Base-by-base conservation (phyloP, 1,140 invertebrate genomes). In the Goniozus legneri region DNA sequence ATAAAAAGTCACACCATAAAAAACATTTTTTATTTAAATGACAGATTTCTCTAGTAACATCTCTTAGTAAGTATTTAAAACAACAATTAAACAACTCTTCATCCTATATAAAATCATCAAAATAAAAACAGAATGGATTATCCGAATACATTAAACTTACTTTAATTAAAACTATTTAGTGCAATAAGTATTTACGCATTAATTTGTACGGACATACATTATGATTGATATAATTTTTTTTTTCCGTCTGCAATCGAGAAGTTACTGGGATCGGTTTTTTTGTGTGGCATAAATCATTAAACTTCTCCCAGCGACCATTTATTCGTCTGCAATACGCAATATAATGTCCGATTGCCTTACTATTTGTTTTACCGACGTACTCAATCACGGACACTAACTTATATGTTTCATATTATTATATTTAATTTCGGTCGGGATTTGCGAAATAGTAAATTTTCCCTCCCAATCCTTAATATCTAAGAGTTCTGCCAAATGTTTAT, bases 231-330 rank as follows among this genome's bases (percentile, higher is more conserved):
- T 19, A 18, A 38, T 39, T 32, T 31, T 39, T 20, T n/a, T 47
- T 38, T 19, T 47, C 13, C 12, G 39, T 10, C 13, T 38, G 16
- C 3, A 12, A 18, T 37, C 44, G 0, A 20, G 44, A 18, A 8
- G 36, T 39, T 18, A 36, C 35, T 6, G 32, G n/a, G 3, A 47
- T 38, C 16, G 36, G 36, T 13, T 47, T 47, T 32, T 39, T 47
- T 12, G n/a, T 35, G 0, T 4, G 10, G 19, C 15, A 7, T 7
- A 40, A 13, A 15, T 47, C 44, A 12, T 40, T 47, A 19, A 32
- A 27, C 14, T 38, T 35, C 16, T 47, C 44, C 44, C 30, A 47
- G 13, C 27, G 21, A 2, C 30, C 36, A 10, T 22, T 39, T 20
- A 39, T 32, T 19, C 44, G 22, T 12, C 44, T 22, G 13, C 31